Percentiles rank a stretch among this genome's conserved stretches.
Evolutionary conservation across 2,113 vertebrate species (phyloP).

Genomic region (Clupea harengus): DNA sequence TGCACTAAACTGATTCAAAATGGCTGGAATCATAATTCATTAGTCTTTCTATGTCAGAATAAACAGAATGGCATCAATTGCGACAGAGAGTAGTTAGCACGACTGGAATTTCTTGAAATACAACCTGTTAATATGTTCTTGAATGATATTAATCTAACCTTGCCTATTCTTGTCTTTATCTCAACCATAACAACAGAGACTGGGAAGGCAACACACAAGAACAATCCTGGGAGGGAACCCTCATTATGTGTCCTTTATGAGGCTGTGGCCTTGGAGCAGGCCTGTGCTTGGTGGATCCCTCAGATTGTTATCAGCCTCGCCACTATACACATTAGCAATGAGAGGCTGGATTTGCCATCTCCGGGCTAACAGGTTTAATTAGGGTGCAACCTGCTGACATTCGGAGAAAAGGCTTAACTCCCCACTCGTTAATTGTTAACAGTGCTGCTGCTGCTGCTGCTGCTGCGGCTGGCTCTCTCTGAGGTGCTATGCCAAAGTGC

Average conservation of each 20-base stretch:
- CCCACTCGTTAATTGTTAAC: slow-evolving; percentile 49
- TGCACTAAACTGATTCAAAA: too few species aligned
- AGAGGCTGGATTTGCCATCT: background rate
- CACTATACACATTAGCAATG: background rate
- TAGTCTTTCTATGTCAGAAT: too few species aligned
- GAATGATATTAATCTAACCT: background rate
- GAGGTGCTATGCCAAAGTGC: slow-evolving; percentile 32
- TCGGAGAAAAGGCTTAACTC: slow-evolving; percentile 3
- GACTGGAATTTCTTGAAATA: too few species aligned
- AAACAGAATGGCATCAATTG: too few species aligned
- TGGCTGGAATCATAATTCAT: too few species aligned
- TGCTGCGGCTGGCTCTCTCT: background rate
- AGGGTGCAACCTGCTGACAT: slow-evolving; percentile 25
- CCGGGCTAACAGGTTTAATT: background rate
- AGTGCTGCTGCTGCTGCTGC: background rate
- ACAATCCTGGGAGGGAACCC: background rate
- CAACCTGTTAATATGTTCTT: too few species aligned
- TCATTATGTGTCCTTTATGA: background rate
- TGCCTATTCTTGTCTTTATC: background rate
- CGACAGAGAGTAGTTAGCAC: too few species aligned
- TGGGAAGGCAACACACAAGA: background rate
- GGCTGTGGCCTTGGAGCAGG: background rate
- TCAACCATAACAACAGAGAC: background rate
- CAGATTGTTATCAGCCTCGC: background rate
- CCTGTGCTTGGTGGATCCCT: background rate